Evolutionary conservation across 2,797 vertebrate species (phyloP), one percentile per base, ranked within the genome.

Genomic region (Limosa lapponica): DNA sequence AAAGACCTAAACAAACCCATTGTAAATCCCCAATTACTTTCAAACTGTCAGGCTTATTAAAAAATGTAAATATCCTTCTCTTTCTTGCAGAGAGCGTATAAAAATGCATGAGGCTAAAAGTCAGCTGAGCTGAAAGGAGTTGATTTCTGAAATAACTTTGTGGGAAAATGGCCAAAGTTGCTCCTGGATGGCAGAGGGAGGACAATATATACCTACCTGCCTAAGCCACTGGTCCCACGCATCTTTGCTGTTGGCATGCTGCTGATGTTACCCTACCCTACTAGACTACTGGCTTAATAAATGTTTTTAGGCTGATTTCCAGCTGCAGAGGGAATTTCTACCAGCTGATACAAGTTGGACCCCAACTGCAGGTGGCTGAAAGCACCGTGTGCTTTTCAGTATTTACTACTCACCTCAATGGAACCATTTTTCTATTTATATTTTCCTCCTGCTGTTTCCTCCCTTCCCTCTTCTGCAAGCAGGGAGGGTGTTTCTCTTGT

Each of bases 21-120:
- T 97, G 97, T 94, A 97, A 96, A 97, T 95, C 94, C 96, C 92
- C 96, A 97, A 96, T 97, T 97, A 97, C 93, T 96, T 97, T 97
- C 96, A 96, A 96, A 97, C 96, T 96, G 94, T 96, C 95, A 96
- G 77, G 92, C 94, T 97, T 95, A 97, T 97, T 97, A 96, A 96
- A 97, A 96, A 96, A 97, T 97, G 95, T 96, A 97, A 97, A 97
- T 97, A 95, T 92, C 91, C 82, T 82, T 71, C 86, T 94, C 69
- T 6, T 81, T 96, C 91, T 95, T 74, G 94, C 96, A 94, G 83
- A 75, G 75, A 93, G 46, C 83, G 57, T 96, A 95, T 97, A 96
- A 97, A 97, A 96, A 97, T 96, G 90, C 87, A 97, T 95, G 79
- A 97, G 92, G 90, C 92, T 96, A 69, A 89, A 95, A 97, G 90